Percentiles rank a stretch among this genome's conserved stretches.
These are phyloP conservation scores for Siniperca knerii DNA, from an alignment of 2,113 vertebrate species.

Conservation along the genomic window DNA sequence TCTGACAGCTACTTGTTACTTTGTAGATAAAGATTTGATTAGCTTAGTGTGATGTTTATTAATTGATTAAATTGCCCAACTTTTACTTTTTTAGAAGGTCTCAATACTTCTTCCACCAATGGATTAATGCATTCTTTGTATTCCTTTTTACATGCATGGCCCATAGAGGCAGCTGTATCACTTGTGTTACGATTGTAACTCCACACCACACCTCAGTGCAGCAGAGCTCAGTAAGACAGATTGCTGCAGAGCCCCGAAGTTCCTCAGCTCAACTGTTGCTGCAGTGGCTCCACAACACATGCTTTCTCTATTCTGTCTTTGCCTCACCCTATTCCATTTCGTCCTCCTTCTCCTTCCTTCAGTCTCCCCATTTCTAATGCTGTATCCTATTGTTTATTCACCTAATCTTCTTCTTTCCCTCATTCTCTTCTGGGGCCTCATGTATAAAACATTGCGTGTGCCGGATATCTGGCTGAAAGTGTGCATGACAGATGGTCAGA, in stretches of 20 bases:
- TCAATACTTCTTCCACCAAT: background rate
- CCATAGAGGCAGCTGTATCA: background rate
- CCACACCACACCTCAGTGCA: slow-evolving; percentile 76
- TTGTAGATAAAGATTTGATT: background rate
- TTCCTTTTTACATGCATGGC: slow-evolving; percentile 13
- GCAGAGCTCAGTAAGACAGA: slow-evolving; percentile 61
- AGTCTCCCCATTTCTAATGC: background rate
- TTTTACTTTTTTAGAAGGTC: background rate
- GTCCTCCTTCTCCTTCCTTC: background rate
- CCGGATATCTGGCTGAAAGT: background rate
- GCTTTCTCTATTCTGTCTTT: background rate
- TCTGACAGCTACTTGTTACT: background rate
- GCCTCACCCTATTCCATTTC: background rate
- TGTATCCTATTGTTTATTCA: background rate
- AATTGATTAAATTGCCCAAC: background rate
- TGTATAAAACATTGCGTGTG: slow-evolving; percentile 18
- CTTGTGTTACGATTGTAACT: slow-evolving; percentile 60
- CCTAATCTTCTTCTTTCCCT: background rate
- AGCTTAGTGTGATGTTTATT: too few relatives aligned
- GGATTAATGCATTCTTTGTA: background rate
- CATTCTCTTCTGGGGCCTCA: background rate
- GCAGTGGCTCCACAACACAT: slow-evolving; percentile 40
- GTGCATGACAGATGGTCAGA: slow-evolving; percentile 15
- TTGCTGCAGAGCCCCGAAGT: slow-evolving; percentile 64
- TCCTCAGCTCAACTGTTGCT: slow-evolving; percentile 71